Conservation (phyloP, 2,797 vertebrate genomes). For the Peromyscus attwateri region DNA sequence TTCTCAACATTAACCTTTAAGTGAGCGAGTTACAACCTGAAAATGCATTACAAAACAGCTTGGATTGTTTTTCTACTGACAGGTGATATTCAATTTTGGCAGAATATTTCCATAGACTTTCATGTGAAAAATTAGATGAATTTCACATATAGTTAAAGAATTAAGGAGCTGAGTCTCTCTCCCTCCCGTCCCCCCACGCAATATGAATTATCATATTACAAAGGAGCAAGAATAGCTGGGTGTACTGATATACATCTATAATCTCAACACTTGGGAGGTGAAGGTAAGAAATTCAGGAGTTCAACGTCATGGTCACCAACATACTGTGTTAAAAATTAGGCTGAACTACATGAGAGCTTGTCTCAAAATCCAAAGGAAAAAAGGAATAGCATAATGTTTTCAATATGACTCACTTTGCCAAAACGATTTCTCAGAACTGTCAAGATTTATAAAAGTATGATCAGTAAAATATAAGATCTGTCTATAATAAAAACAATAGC, state of each 20-base stretch:
- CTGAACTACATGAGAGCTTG: background rate
- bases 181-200: background rate
- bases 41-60: slow-evolving; percentile 63
- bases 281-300: background rate
- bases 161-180: background rate
- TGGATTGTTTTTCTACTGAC: background rate
- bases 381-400: slow-evolving; percentile 10
- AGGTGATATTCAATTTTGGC: background rate
- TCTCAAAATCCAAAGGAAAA: background rate
- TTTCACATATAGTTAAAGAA: background rate
- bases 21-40: slow-evolving; percentile 59
- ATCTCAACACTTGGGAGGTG: background rate
- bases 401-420: slow-evolving; percentile 48
- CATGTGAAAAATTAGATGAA: slow-evolving; percentile 52
- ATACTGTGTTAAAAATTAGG: background rate
- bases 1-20: slow-evolving; percentile 55
- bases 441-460: slow-evolving; percentile 50
- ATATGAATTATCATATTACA: slow-evolving; percentile 6
- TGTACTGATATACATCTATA: background rate
- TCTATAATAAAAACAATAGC: background rate
- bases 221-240: background rate
- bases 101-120: background rate
- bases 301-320: background rate
- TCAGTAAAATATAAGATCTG: slow-evolving; percentile 24
- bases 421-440: slow-evolving; percentile 46